Conservation (phyloP, 2,113 vertebrate species). For the Tenrec ecaudatus region DNA sequence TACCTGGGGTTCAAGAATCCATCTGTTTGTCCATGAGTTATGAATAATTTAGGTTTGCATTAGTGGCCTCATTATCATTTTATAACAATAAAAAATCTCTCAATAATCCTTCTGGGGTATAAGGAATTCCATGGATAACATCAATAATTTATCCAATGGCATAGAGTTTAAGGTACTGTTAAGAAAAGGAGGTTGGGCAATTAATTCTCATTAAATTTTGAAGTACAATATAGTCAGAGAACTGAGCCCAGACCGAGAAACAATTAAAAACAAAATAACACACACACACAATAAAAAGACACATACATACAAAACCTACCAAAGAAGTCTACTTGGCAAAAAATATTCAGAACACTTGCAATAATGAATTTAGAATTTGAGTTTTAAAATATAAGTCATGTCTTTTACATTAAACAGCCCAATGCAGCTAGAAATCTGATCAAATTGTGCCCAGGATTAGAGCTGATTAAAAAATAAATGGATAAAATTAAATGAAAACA, state of each 20-base stretch:
- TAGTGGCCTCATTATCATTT: too few relatives aligned
- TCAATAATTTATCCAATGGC: too few relatives aligned
- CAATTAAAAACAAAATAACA: slow-evolving; percentile 17
- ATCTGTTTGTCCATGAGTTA: too few relatives aligned
- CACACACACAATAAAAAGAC: neutral
- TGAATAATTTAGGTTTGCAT: too few relatives aligned
- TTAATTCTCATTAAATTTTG: slow-evolving; percentile 40
- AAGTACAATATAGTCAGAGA: slow-evolving; percentile 9
- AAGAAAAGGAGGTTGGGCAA: too few relatives aligned
- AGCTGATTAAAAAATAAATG: neutral
- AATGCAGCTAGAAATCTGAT: slow-evolving; percentile 44
- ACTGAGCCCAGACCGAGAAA: slow-evolving; percentile 1
- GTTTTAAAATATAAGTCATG: slow-evolving; percentile 9
- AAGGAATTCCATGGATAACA: too few relatives aligned
- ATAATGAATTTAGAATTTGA: slow-evolving; percentile 38
- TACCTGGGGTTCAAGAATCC: too few relatives aligned
- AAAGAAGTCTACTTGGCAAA: neutral
- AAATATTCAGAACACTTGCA: slow-evolving; percentile 25
- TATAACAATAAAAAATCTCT: too few relatives aligned
- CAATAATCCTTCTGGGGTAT: too few relatives aligned
- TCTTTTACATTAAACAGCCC: slow-evolving; percentile 18
- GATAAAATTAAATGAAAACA: neutral
- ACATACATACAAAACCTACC: neutral
- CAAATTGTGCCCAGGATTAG: slow-evolving; percentile 4
- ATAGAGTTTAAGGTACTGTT: too few relatives aligned